Evolutionary conservation across 2,113 vertebrate species (phyloP).

Genomic region (Cygnus atratus): DNA sequence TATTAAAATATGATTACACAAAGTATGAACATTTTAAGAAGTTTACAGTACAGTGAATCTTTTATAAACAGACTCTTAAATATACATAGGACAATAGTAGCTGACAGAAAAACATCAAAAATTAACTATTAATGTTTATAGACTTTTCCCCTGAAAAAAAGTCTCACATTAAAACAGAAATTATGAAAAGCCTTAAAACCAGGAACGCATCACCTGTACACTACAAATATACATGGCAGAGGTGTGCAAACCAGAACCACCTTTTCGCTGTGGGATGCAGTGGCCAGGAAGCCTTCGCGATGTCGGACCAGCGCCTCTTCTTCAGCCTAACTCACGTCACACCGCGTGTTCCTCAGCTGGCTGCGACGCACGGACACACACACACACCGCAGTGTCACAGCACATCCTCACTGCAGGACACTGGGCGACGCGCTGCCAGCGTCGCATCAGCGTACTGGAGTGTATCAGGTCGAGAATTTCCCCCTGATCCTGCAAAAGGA

Average conservation of each 20-base stretch:
- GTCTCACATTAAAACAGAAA: slow-evolving; percentile 74
- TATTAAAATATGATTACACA: slow-evolving; percentile 84
- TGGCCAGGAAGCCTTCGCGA: not conserved
- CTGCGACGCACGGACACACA: not conserved
- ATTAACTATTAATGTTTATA: slow-evolving; percentile 79
- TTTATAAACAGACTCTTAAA: slow-evolving; percentile 83
- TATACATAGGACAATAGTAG: slow-evolving; percentile 79
- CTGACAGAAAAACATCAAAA: slow-evolving; percentile 78
- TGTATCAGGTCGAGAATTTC: not conserved
- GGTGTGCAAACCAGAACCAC: slow-evolving; percentile 48
- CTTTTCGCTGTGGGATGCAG: not conserved
- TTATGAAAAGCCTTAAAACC: slow-evolving; percentile 74
- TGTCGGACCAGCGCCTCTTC: not conserved
- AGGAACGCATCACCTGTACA: slow-evolving; percentile 73
- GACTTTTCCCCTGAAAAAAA: slow-evolving; percentile 66
- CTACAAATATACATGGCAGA: slow-evolving; percentile 70
- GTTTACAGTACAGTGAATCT: slow-evolving; percentile 81
- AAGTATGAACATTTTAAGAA: slow-evolving; percentile 79
- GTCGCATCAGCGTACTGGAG: fast-evolving
- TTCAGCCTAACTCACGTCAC: not conserved
- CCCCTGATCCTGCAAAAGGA: not conserved
- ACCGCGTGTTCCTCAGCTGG: not conserved
- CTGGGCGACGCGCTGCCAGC: fast-evolving
- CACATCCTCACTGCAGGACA: not conserved
- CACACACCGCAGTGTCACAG: not conserved